phyloP scores from a whole-genome alignment of 1,140 invertebrate species.

The Neodiprion lecontei region DNA sequence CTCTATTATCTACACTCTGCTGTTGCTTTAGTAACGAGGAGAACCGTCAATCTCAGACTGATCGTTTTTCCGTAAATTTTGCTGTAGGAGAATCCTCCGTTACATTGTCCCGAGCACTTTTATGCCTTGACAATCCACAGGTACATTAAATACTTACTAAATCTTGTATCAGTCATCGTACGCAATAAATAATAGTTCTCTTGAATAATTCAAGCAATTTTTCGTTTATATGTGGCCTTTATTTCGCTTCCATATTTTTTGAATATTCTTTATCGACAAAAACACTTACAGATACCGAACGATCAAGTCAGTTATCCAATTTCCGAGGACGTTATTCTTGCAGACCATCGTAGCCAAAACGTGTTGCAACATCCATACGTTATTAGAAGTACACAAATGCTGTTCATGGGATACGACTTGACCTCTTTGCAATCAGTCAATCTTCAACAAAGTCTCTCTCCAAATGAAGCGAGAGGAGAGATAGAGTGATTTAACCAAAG shows the following conservation, averaged over 20 bases:
- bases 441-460: not conserved
- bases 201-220: too few species aligned
- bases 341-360: constrained; percentile 1
- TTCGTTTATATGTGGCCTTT: too few species aligned
- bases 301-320: constrained; percentile 4
- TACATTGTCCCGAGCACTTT: not conserved
- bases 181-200: too few species aligned
- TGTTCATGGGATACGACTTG: not conserved
- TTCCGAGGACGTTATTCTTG: not conserved
- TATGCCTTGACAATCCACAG: constrained; percentile 1
- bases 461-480: not conserved
- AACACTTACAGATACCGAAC: not conserved
- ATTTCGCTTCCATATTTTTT: too few species aligned
- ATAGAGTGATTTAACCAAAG: too few species aligned
- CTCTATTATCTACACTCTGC: constrained; percentile 2
- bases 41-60: not conserved
- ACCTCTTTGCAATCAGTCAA: not conserved
- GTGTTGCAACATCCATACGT: not conserved
- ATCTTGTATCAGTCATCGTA: too few species aligned
- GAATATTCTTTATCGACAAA: not conserved
- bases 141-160: not conserved
- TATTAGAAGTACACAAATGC: constrained; percentile 1
- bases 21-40: not conserved
- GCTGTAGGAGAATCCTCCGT: not conserved
- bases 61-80: not conserved